phyloP scores from a whole-genome alignment of 2,797 vertebrate species.

The Gymnoscopelus microlampas region DNA sequence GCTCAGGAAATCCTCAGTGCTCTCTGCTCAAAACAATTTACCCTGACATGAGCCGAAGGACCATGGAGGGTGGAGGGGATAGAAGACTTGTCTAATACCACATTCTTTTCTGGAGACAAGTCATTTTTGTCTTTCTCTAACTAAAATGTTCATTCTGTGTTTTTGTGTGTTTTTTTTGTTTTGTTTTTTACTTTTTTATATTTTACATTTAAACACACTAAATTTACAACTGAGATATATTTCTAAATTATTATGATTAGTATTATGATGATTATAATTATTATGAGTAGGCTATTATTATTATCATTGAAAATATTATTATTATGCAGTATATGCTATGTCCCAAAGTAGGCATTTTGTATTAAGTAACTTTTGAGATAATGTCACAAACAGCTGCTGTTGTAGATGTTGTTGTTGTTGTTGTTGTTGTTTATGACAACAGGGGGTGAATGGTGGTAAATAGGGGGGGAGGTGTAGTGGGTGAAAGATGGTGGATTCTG shows the following conservation, averaged over 20 bases:
- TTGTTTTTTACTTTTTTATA: not conserved
- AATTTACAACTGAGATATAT: not conserved
- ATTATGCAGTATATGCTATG: too few relatives aligned
- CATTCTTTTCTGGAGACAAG: not conserved
- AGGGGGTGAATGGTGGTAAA: not conserved
- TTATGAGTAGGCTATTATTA: constrained; percentile 18
- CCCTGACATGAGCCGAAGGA: constrained; percentile 80
- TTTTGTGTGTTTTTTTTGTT: not conserved
- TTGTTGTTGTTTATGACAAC: not conserved
- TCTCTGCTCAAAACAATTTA: constrained; percentile 88
- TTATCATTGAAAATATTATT: too few relatives aligned
- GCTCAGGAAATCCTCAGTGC: constrained; percentile 87
- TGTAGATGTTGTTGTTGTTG: too few relatives aligned
- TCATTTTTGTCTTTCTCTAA: not conserved
- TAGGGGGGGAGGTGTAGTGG: too few relatives aligned
- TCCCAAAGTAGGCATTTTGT: too few relatives aligned
- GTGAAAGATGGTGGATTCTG: not conserved
- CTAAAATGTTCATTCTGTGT: constrained; percentile 2
- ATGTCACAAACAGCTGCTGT: not conserved
- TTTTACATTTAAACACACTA: too few relatives aligned
- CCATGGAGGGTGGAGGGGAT: constrained; percentile 44
- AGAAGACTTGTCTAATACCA: constrained; percentile 37
- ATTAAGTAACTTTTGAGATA: too few relatives aligned
- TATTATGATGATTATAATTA: constrained; percentile 27
- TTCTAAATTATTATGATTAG: not conserved